Conservation (phyloP, 2,113 vertebrate genomes). For the Heliornis fulica region DNA sequence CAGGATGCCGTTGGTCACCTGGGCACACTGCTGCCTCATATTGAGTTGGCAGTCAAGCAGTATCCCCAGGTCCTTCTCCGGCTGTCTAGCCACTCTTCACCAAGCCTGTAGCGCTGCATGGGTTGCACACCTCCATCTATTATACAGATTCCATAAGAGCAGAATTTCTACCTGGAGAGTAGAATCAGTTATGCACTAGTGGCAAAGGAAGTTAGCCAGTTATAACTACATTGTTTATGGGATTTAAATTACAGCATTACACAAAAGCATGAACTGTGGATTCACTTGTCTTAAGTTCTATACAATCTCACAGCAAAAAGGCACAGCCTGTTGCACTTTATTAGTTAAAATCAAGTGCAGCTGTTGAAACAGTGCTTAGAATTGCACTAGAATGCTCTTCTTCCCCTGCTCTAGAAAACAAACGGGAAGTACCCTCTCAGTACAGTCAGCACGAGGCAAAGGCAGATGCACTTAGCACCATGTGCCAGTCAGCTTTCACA, state of each 20-base stretch:
- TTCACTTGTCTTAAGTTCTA: not conserved
- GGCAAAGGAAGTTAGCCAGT: not conserved
- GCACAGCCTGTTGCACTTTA: not conserved
- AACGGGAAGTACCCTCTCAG: not conserved
- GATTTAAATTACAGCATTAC: not conserved
- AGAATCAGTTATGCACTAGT: not conserved
- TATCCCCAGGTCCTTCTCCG: too few species aligned
- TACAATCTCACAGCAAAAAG: not conserved
- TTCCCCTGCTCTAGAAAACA: not conserved
- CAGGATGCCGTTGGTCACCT: too few species aligned
- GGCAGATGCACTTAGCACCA: not conserved
- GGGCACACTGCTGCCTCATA: too few species aligned
- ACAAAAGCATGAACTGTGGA: not conserved
- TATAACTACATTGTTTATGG: not conserved
- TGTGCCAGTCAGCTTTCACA: not conserved
- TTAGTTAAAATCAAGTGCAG: not conserved
- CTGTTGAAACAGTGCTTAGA: not conserved
- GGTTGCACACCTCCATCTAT: not conserved
- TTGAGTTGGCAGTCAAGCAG: too few species aligned
- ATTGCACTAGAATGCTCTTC: not conserved
- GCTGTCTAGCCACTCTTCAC: too few species aligned
- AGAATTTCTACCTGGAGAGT: not conserved
- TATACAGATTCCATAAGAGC: not conserved
- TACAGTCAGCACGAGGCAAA: not conserved
- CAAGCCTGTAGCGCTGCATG: too few species aligned